Base-by-base conservation (phyloP, 2,113 vertebrate species). In the Nestor notabilis region DNA sequence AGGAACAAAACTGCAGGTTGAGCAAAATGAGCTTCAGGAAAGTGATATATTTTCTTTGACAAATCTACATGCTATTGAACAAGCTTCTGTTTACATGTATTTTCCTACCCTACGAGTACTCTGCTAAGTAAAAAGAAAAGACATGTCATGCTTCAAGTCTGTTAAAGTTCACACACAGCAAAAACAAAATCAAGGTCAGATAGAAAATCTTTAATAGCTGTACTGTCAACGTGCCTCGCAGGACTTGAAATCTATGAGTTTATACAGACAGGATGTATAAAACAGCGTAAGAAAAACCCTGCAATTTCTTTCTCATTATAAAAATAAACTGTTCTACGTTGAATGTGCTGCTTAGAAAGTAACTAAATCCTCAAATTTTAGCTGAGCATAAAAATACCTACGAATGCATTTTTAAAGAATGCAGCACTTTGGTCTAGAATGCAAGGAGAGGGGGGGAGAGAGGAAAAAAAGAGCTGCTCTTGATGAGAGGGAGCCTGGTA, bases 101-200 rank as follows among this genome's bases (percentile, higher is more conserved):
- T 58, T 86, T 76, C 76, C 83, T 89, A 63, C 3, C 2, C 66
- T 39, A 6, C 2, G 3, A 11, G 52, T 5, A 4, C 55, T 14
- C 75, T 33, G 90, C 72, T 87, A 95, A 97, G 89, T 74, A 75
- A 91, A 86, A 95, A 97, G 92, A 95, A 89, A 91, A 64, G 80
- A 78, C 56, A 19, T 68, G 72, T 58, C 94, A 85, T 4, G 77
- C 89, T 75, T 82, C n/a, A 82, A 95, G 92, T 94, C 96, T 91
- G 96, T 53, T 95, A 95, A 97, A 98, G 94, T 97, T 97, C 93
- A 89, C 87, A 87, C 3, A 6, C 49, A 16, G 74, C 18, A 1
- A 95, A 96, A 97, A 68, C 93, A 97, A 91, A 97, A 96, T 88
- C 94, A 97, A 95, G 96, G 96, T 96, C 91, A 92, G 82, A 95